phyloP scores from a whole-genome alignment of 1,140 invertebrate genomes.

The Physella acuta region DNA sequence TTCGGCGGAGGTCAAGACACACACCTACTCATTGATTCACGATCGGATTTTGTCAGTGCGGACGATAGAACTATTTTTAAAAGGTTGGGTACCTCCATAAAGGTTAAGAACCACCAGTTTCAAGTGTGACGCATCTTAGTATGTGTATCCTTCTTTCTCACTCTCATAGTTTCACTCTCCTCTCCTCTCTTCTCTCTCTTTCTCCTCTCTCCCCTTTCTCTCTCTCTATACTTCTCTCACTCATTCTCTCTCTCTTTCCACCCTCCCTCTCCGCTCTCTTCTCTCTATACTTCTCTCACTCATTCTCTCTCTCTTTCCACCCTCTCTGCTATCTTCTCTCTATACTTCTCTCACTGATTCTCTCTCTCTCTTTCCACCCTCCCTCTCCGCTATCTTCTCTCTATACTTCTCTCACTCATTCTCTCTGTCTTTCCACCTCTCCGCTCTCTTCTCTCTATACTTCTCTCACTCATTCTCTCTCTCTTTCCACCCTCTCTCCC shows the following conservation, averaged over 20 bases:
- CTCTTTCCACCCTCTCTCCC: neutral
- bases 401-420: neutral
- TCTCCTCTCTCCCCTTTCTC: neutral
- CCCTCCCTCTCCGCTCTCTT: neutral
- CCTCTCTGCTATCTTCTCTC: too few relatives aligned
- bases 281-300: constrained; percentile 10
- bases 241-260: constrained; percentile 11
- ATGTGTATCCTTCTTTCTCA: neutral
- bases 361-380: neutral
- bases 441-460: constrained; percentile 4
- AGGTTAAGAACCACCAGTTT: too few relatives aligned
- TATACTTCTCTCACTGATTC: neutral
- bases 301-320: neutral
- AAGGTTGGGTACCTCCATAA: too few relatives aligned
- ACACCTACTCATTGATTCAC: too few relatives aligned
- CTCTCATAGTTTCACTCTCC: neutral
- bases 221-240: neutral
- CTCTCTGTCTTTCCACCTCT: neutral
- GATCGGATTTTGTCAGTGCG: too few relatives aligned
- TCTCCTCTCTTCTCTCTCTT: neutral
- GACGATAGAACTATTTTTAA: too few relatives aligned
- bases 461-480: constrained; percentile 15
- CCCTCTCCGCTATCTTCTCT: neutral
- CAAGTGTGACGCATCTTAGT: too few relatives aligned
- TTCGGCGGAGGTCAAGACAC: too few relatives aligned